Percentiles rank a stretch among this genome's conserved stretches.
Conservation (phyloP, 2,888 invertebrate genomes). For the Eilema sororculum region DNA sequence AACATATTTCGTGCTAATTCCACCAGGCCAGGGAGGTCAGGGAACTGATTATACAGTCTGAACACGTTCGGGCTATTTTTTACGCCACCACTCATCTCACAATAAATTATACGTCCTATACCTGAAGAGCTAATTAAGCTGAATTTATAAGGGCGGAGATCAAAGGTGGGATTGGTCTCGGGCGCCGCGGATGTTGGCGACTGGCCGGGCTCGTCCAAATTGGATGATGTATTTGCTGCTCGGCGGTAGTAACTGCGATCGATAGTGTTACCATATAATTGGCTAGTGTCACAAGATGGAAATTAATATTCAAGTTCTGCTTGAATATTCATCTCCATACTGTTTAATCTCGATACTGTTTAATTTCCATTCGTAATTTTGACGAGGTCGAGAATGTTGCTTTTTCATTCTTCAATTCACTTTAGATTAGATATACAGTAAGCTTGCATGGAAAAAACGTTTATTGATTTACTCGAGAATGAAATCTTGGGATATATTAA, state of each 20-base stretch:
- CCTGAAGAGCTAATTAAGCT: constrained; percentile 54
- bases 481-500: too few relatives aligned
- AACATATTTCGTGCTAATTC: constrained; percentile 51
- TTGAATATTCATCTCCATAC: too few relatives aligned
- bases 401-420: too few relatives aligned
- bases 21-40: constrained; percentile 35
- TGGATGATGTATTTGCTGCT: constrained; percentile 38
- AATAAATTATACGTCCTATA: constrained; percentile 55
- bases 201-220: constrained; percentile 46
- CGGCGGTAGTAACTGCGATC: constrained; percentile 26
- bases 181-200: constrained; percentile 41
- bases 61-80: constrained; percentile 50
- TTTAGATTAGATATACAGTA: too few relatives aligned
- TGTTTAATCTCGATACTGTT: too few relatives aligned
- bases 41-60: constrained; percentile 43
- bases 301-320: not conserved
- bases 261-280: constrained; percentile 29
- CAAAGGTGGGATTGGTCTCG: constrained; percentile 49
- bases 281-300: constrained; percentile 9
- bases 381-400: not conserved
- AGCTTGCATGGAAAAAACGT: too few relatives aligned
- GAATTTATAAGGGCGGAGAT: constrained; percentile 52
- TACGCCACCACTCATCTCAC: constrained; percentile 48
- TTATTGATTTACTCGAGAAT: too few relatives aligned
- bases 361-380: not conserved